Conservation (phyloP, 1,140 invertebrate genomes). For the Cryptotermes secundus region DNA sequence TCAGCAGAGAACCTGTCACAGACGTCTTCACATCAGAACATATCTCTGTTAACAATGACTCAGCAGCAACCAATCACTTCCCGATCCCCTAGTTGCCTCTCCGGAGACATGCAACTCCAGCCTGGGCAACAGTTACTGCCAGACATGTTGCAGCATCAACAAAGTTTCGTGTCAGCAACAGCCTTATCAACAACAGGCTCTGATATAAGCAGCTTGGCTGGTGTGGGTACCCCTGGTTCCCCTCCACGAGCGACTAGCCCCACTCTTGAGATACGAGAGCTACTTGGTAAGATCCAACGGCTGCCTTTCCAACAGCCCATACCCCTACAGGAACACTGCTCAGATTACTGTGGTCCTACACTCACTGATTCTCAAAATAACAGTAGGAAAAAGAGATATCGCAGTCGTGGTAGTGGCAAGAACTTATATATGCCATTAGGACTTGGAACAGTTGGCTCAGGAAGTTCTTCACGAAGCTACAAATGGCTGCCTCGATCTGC, state of each 20-base stretch:
- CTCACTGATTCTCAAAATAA: too few species aligned
- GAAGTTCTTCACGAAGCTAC: constrained; percentile 38
- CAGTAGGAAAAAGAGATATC: not conserved
- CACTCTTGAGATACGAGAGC: constrained; percentile 65
- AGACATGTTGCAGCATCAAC: not conserved
- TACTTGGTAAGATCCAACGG: constrained; percentile 68
- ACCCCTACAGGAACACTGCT: not conserved
- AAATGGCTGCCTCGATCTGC: constrained; percentile 45
- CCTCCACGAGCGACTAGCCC: constrained; percentile 76
- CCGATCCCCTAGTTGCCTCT: too few species aligned
- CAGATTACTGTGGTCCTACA: too few species aligned
- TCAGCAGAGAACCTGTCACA: too few species aligned
- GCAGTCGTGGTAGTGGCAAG: not conserved
- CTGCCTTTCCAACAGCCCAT: constrained; percentile 46
- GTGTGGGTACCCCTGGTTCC: constrained; percentile 55
- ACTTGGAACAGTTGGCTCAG: constrained; percentile 45
- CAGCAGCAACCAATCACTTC: too few species aligned
- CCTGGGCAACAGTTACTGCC: not conserved
- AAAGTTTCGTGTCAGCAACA: constrained; percentile 28
- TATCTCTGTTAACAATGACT: too few species aligned
- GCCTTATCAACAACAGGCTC: constrained; percentile 53
- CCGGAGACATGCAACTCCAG: too few species aligned
- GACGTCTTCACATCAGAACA: too few species aligned
- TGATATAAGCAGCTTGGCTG: constrained; percentile 65
- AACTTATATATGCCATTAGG: not conserved